Evolutionary conservation across 2,797 vertebrate species (phyloP).

Genomic region (Hirundo rustica): DNA sequence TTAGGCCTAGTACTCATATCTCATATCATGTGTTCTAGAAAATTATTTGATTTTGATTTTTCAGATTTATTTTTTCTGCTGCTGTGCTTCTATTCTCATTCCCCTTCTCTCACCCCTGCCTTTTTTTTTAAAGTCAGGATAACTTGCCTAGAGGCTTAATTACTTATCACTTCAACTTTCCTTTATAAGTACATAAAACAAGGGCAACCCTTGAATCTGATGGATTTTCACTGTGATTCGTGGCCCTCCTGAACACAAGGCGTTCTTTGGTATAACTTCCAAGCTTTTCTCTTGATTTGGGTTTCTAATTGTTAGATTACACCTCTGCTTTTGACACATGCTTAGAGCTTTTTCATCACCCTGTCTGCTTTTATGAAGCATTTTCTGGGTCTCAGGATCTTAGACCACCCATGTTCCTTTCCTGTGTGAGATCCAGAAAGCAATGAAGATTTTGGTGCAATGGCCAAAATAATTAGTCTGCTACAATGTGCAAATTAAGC

Average conservation of each 20-base stretch:
- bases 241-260: background rate
- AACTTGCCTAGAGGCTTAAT: background rate
- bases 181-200: background rate
- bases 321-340: background rate
- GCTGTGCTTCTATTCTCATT: background rate
- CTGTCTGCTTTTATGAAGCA: background rate
- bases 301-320: background rate
- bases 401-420: background rate
- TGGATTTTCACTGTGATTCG: background rate
- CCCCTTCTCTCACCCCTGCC: rapidly evolving
- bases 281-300: background rate
- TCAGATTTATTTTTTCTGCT: background rate
- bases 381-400: background rate
- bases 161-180: background rate
- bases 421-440: background rate
- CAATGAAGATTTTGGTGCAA: background rate
- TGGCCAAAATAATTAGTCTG: background rate
- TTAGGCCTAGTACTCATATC: background rate
- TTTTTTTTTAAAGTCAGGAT: background rate
- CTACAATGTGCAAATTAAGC: background rate
- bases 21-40: background rate
- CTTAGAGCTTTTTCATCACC: background rate
- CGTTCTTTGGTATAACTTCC: background rate
- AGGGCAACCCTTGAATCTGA: background rate
- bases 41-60: background rate